Percentiles rank a stretch among this genome's conserved stretches.
phyloP scores from a whole-genome alignment of 2,797 vertebrate genomes.

The Poliocrania exsul region DNA sequence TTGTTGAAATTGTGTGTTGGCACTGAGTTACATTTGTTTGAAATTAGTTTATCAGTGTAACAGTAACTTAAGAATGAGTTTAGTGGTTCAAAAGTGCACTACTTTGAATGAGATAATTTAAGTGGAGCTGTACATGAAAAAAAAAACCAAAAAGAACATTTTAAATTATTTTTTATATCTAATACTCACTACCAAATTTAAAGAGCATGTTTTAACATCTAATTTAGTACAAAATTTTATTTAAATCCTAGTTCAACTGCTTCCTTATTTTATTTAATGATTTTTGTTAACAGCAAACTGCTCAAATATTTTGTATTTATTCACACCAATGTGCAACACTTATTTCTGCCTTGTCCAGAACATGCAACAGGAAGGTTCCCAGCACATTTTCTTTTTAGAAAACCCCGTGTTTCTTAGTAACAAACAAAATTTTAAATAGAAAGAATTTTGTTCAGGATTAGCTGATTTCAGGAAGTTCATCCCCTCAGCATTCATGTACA shows the following conservation, averaged over 20 bases:
- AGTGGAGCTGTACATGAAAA: neutral
- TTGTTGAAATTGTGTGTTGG: conserved; percentile 38
- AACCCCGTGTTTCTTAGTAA: neutral
- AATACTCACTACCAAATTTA: neutral
- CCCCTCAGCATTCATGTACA: neutral
- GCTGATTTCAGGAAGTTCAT: neutral
- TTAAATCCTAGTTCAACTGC: neutral
- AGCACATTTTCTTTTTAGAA: neutral
- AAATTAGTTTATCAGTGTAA: conserved; percentile 50
- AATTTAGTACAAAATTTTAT: neutral
- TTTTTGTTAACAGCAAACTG: neutral
- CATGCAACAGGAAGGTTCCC: neutral
- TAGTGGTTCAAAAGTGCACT: conserved; percentile 31
- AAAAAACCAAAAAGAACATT: neutral
- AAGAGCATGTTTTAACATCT: neutral
- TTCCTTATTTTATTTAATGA: neutral
- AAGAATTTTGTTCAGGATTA: neutral
- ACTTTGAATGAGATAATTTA: conserved; percentile 27
- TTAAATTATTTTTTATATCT: neutral
- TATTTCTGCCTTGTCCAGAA: neutral
- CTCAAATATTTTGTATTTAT: neutral
- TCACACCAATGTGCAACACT: neutral
- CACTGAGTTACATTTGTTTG: conserved; percentile 24
- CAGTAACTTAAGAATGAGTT: conserved; percentile 18
- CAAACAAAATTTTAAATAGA: neutral